phyloP scores from a whole-genome alignment of 2,113 vertebrate genomes.

The Meles meles region DNA sequence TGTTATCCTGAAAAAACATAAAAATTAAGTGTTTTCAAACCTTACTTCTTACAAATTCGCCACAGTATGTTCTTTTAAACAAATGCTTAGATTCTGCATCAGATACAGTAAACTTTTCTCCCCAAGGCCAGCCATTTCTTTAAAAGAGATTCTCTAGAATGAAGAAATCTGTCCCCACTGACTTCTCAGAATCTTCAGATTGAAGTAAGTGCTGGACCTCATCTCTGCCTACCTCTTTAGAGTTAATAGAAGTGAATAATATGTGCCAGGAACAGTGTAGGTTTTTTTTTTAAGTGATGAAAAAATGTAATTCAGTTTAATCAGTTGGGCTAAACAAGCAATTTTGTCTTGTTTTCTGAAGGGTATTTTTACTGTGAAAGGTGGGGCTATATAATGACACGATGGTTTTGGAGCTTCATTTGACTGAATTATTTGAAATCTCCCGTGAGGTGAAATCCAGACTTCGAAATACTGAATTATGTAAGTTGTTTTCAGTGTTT shows the following conservation, averaged over 20 bases:
- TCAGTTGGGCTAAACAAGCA: background rate
- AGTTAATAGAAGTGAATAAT: constrained; percentile 69
- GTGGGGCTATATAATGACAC: background rate
- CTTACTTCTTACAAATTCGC: constrained; percentile 40
- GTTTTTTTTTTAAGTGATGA: constrained; percentile 55
- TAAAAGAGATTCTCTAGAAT: constrained; percentile 64
- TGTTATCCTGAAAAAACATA: background rate
- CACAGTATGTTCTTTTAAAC: background rate
- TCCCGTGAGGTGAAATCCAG: background rate
- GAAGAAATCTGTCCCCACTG: constrained; percentile 48
- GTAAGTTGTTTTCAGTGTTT: background rate
- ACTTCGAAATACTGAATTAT: constrained; percentile 1
- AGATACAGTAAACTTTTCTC: constrained; percentile 48
- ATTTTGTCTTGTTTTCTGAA: constrained; percentile 35
- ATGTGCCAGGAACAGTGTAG: constrained; percentile 65
- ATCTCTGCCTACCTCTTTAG: constrained; percentile 75
- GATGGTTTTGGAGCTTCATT: background rate
- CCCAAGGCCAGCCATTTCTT: constrained; percentile 58
- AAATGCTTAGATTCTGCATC: background rate
- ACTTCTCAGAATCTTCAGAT: constrained; percentile 58
- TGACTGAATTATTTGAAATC: background rate
- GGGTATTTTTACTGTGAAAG: constrained; percentile 37
- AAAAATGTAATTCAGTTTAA: constrained; percentile 33
- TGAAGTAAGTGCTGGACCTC: constrained; percentile 76
- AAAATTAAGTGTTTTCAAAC: background rate